Evolutionary conservation across 2,797 vertebrate genomes (phyloP), one percentile per base, ranked within the genome.

Genomic region (Sebastes glaucus): DNA sequence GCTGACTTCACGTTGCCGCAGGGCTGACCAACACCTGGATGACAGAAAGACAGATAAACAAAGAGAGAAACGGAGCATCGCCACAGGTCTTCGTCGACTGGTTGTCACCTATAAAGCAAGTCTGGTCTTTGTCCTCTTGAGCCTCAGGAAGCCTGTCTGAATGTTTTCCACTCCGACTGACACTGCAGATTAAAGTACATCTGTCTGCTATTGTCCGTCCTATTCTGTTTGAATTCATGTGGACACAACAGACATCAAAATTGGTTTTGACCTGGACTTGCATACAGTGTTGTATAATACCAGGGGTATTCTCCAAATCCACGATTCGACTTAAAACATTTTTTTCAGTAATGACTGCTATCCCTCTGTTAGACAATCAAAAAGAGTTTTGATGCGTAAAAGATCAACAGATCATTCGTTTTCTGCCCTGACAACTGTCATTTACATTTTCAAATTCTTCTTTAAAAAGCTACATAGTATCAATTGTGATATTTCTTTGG

Each of bases 131-230:
- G 59, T 81, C 72, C 22, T 57, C 11, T 38, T 18, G n/a, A 74
- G 25, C 80, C 74, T 78, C 67, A 35, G 71, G 71, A 84, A 52
- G 22, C 64, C 77, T 80, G 81, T 81, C 83, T 57, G 30, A 84
- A 87, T 35, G 23, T 27, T 73, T 82, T 75, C 63, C 11, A 22
- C 55, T 80, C 57, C 6, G 63, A 80, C 14, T 86, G 76, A 80
- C 53, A 33, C 13, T 53, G 18, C 57, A 80, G 42, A 74, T 72
- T 71, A 60, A 73, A 76, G 55, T 78, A 22, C 32, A 53, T 33
- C 59, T 82, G 65, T 35, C 16, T 46, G 30, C 8, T 63, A 4
- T 42, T 9, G 23, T 73, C 56, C 76, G 57, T 68, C 56, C 46
- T 8, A 2, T 57, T 63, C 8, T 67, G 38, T 65, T 61, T 64